Conservation (phyloP, 2,888 invertebrate genomes). For the Unio pictorum region DNA sequence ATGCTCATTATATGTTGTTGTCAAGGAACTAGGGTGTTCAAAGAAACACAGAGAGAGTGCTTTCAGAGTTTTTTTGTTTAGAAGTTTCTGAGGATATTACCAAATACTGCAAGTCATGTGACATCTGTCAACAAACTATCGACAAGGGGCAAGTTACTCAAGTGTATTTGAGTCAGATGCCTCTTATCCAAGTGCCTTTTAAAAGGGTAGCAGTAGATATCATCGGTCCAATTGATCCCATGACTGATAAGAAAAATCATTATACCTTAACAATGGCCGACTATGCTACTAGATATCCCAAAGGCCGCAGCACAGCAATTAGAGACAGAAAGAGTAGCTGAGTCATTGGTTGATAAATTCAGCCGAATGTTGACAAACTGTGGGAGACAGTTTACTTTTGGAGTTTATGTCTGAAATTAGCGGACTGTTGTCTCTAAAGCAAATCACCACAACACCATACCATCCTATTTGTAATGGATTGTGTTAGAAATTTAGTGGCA, state of each 20-base stretch:
- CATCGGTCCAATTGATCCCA: conserved; percentile 15
- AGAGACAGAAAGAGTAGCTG: conserved; percentile 27
- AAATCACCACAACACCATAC: too few species aligned
- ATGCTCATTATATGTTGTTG: conserved; percentile 19
- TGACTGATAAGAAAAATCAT: conserved; percentile 5
- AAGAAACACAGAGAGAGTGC: conserved; percentile 15
- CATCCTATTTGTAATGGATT: conserved; percentile 20
- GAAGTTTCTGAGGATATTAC: conserved; percentile 12
- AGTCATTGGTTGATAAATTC: conserved; percentile 30
- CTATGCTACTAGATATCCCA: conserved; percentile 27
- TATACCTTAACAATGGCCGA: conserved; percentile 6
- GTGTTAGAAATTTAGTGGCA: conserved; percentile 26
- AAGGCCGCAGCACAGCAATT: conserved; percentile 21
- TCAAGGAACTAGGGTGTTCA: conserved; percentile 23
- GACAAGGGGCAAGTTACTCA: not conserved
- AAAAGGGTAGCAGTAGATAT: conserved; percentile 8
- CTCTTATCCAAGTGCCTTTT: too few species aligned
- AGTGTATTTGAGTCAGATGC: too few species aligned
- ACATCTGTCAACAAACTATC: too few species aligned
- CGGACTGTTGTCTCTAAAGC: too few species aligned
- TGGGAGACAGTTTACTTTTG: conserved; percentile 32
- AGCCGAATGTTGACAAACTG: conserved; percentile 30
- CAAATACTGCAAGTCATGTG: not conserved
- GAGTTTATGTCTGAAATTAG: conserved; percentile 14
- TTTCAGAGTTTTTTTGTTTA: conserved; percentile 21